Evolutionary conservation across 2,888 invertebrate species (phyloP), one percentile per base, ranked within the genome.

Genomic region (Brachyptera putata): DNA sequence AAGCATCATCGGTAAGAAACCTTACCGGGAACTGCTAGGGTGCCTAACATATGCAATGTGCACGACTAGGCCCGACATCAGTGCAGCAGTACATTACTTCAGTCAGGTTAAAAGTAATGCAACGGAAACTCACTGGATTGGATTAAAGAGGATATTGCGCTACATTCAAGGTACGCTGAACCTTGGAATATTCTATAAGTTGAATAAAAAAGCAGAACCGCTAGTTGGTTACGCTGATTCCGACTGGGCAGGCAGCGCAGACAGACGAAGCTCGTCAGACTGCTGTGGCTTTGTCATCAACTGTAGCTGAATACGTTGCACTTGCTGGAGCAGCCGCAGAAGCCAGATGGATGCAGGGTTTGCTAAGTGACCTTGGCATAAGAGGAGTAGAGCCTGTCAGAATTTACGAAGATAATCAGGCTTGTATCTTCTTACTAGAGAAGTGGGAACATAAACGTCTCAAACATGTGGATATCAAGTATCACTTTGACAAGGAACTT

Each of bases 271-370:
- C 3, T 69, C 69, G 14, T 66, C 67, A 14, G 71, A 72, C 60
- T 13, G 55, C 65, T 30, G 70, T 71, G 2, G 65, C 70, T 1
- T 43, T 70, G 0, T 71, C 70, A 7, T 69, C 69, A 0, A 71
- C 71, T 5, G 72, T 72, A 64, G 68, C 72, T 1, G 70, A 73
- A 63, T 71, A 70, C 61, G 61, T 71, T 1, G 70, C 72, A 2
- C 57, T 71, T 18, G 65, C 68, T 7, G 61, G 57, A 21, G 68
- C 67, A 7, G 66, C 64, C 5, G 57, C 63, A 14, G 70, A 72
- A 57, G 55, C 66, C 2, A 55, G 70, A 26, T 70, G 71, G 70
- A 26, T 70, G 7, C 65, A 56, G 57, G 61, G 63, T 24, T 37
- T 71, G 5, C 41, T 71, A 18, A 14, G 48, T 1, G 70, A 70